Conservation (phyloP, 2,113 vertebrate species). For the Lamprologus speciosus region DNA sequence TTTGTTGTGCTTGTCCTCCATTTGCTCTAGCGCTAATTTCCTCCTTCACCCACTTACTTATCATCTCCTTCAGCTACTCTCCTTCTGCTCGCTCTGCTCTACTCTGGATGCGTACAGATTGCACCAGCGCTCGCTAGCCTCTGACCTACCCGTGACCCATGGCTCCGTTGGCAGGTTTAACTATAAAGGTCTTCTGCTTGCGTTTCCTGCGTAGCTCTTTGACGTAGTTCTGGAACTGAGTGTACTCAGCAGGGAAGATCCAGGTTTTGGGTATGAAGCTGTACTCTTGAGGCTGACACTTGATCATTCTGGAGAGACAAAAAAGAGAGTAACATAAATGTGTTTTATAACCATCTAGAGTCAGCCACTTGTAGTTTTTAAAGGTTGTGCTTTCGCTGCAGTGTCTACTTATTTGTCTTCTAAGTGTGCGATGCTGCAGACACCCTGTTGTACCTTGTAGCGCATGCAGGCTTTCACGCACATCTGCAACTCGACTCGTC, state of each 20-base stretch:
- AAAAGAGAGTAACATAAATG: neutral
- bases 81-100: neutral
- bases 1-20: slow-evolving; percentile 26
- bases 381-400: neutral
- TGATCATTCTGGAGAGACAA: slow-evolving; percentile 84
- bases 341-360: neutral
- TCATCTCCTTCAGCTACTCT: neutral
- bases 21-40: slow-evolving; percentile 7
- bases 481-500: neutral
- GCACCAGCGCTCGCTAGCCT: neutral
- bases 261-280: slow-evolving; percentile 93
- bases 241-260: slow-evolving; percentile 96
- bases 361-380: neutral
- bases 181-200: slow-evolving; percentile 95
- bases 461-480: neutral
- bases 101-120: neutral
- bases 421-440: neutral
- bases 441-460: neutral
- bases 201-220: slow-evolving; percentile 94
- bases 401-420: neutral
- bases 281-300: slow-evolving; percentile 91
- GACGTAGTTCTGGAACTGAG: slow-evolving; percentile 95
- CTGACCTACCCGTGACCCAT: slow-evolving; percentile 95
- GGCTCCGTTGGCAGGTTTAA: slow-evolving; percentile 96
- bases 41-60: neutral